A percentile compares a stretch with the other conserved stretches of the same genome.
phyloP scores from a whole-genome alignment of 2,888 invertebrate species.

The Cheilosia vulpina region DNA sequence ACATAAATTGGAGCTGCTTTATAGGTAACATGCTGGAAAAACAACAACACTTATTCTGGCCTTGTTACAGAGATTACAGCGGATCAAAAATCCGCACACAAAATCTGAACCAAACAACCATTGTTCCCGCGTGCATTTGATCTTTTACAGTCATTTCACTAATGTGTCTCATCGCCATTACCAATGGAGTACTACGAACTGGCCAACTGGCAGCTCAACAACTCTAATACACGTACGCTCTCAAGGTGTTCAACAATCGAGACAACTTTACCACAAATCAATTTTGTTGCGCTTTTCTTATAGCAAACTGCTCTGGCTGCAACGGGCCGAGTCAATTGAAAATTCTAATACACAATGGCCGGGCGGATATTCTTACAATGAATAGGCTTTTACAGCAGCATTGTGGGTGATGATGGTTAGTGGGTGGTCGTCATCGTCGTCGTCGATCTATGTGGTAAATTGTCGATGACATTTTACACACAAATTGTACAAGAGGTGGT shows the following conservation, averaged over 20 bases:
- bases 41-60: slow-evolving; percentile 1
- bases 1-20: no score
- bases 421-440: slow-evolving; percentile 60
- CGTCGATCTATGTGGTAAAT: slow-evolving; percentile 24
- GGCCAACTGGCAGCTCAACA: slow-evolving; percentile 48
- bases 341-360: slow-evolving; percentile 22
- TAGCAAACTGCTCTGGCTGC: slow-evolving; percentile 19
- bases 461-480: slow-evolving; percentile 48
- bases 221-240: slow-evolving; percentile 39
- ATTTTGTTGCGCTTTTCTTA: slow-evolving; percentile 30
- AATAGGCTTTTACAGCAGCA: slow-evolving; percentile 34
- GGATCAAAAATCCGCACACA: slow-evolving; percentile 7
- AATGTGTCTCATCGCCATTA: slow-evolving; percentile 27
- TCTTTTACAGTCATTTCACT: slow-evolving; percentile 48
- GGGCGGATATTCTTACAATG: slow-evolving; percentile 28
- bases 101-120: neutral
- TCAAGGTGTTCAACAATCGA: slow-evolving; percentile 70
- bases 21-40: neutral
- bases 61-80: slow-evolving; percentile 9
- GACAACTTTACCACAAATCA: slow-evolving; percentile 45
- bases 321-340: slow-evolving; percentile 12
- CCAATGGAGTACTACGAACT: slow-evolving; percentile 25
- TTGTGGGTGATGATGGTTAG: slow-evolving; percentile 48
- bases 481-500: neutral
- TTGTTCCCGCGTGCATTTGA: slow-evolving; percentile 28